Percentiles rank a stretch among this genome's conserved stretches.
These are phyloP conservation scores for Sinocyclocheilus rhinocerous DNA, from an alignment of 2,113 vertebrate species.

Conservation along the genomic window DNA sequence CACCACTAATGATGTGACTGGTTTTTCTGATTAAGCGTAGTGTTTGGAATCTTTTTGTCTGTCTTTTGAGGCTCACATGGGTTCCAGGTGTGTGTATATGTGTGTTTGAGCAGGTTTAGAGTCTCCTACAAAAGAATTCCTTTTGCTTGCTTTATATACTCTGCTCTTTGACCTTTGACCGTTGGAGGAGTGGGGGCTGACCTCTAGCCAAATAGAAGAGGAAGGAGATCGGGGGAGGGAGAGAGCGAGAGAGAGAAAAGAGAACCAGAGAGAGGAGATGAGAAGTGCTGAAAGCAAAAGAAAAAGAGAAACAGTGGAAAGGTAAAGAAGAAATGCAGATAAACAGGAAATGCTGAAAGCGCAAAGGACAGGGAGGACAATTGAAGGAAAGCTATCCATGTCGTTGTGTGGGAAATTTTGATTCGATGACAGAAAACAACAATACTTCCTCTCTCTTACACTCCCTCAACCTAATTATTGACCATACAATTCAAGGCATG, in stretches of 20 bases:
- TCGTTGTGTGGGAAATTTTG: background rate
- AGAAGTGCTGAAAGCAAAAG: conserved; percentile 19
- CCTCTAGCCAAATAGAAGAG: conserved; percentile 17
- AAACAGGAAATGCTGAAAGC: background rate
- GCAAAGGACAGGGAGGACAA: conserved; percentile 11
- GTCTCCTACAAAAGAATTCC: conserved; percentile 43
- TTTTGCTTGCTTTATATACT: conserved; percentile 50
- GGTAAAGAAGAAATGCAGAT: conserved; percentile 40
- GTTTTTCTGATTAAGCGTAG: background rate
- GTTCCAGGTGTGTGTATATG: conserved; percentile 3
- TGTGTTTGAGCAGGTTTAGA: conserved; percentile 27
- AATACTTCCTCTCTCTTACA: background rate
- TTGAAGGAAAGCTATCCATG: conserved; percentile 9
- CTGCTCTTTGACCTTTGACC: conserved; percentile 54
- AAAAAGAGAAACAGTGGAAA: conserved; percentile 7
- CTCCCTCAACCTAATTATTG: conserved; percentile 7
- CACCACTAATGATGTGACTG: background rate
- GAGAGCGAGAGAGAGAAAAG: conserved; percentile 15
- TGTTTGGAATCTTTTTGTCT: conserved; percentile 5
- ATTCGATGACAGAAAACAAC: background rate
- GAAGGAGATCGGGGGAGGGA: conserved; percentile 63
- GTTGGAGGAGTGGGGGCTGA: conserved; percentile 41
- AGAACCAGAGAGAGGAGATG: conserved; percentile 42
- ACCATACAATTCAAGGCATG: background rate
- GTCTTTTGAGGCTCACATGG: conserved; percentile 25